Evolutionary conservation across 30 jellyfish, hydroid and myxozoan species (phyloP).

Genomic region (Rhopilema esculentum): DNA sequence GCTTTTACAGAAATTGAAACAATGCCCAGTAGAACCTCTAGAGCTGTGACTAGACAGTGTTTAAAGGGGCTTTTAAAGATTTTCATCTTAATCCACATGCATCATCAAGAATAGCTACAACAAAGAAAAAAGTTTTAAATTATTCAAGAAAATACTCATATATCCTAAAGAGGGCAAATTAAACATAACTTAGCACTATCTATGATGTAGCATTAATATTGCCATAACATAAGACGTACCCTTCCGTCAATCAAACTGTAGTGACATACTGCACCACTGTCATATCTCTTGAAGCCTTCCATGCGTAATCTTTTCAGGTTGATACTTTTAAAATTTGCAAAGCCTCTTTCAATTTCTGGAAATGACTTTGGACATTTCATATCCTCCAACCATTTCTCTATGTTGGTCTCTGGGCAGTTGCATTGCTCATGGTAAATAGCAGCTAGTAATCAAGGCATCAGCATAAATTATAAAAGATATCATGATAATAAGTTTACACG

Average conservation of each 20-base stretch:
- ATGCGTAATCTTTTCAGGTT: conserved; percentile 52
- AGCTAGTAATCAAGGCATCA: conserved; percentile 19
- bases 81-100: too few relatives aligned
- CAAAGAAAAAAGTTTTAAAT: too few relatives aligned
- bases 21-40: too few relatives aligned
- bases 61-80: too few relatives aligned
- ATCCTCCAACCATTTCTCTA: conserved; percentile 50
- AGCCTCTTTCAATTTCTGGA: conserved; percentile 72
- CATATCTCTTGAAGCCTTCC: conserved; percentile 55
- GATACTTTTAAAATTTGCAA: conserved; percentile 70
- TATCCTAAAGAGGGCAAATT: background rate
- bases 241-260: conserved; percentile 69
- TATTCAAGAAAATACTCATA: too few relatives aligned
- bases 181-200: background rate
- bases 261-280: conserved; percentile 76
- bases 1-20: too few relatives aligned
- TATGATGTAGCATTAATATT: too few relatives aligned
- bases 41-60: too few relatives aligned
- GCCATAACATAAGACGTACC: too few relatives aligned
- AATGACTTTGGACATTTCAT: conserved; percentile 75
- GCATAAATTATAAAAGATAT: background rate
- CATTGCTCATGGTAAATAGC: conserved; percentile 71
- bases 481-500: background rate
- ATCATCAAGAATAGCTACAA: too few relatives aligned
- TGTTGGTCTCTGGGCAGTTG: conserved; percentile 78